These are phyloP conservation scores for Propithecus deckenii DNA, from an alignment of 2,797 vertebrate genomes.

Conservation along the genomic window DNA sequence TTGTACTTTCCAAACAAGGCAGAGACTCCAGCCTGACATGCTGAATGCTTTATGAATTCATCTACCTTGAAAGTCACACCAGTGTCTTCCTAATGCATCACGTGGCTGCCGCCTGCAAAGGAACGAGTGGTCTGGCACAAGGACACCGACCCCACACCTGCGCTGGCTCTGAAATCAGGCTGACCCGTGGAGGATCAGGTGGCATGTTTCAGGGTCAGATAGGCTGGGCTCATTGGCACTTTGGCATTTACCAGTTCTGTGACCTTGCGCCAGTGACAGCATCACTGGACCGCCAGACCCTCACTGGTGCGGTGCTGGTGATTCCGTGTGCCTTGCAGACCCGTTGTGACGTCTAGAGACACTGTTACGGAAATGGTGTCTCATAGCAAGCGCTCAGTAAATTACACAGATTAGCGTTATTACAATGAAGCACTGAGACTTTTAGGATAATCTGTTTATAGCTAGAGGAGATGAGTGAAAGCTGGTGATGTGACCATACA, in stretches of 20 bases:
- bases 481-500: background rate
- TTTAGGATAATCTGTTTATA: background rate
- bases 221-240: background rate
- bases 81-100: background rate
- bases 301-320: background rate
- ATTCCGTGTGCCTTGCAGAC: background rate
- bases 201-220: background rate
- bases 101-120: background rate
- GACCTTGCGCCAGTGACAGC: background rate
- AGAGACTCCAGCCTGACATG: background rate
- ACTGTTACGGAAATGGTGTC: background rate
- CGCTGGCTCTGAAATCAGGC: background rate
- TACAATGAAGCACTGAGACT: background rate
- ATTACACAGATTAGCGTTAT: background rate
- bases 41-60: slow-evolving; percentile 50
- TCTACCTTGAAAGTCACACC: slow-evolving; percentile 30
- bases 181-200: background rate
- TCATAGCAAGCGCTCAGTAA: background rate
- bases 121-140: background rate
- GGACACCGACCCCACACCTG: background rate
- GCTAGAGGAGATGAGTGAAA: background rate
- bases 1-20: slow-evolving; percentile 69
- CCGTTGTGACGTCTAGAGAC: background rate
- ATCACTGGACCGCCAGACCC: background rate
- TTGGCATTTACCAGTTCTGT: background rate